Base-by-base conservation (phyloP, 2,113 vertebrate genomes). In the Colaptes auratus region DNA sequence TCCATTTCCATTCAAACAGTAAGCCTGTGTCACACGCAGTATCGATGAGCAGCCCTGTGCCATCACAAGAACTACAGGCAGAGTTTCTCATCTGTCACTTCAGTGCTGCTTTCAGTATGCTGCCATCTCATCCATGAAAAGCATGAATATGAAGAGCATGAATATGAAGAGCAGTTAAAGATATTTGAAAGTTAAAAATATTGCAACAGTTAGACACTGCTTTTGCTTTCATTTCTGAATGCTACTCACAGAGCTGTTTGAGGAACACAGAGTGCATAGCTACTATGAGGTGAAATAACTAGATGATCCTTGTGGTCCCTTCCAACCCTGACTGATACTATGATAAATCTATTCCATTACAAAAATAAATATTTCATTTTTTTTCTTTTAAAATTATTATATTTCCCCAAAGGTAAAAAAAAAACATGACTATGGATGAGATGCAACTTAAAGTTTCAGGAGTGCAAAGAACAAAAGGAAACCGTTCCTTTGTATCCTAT, bases 361-460 rank as follows among this genome's bases (percentile, higher is more conserved):
- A 44, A 16, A 44, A 44, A 39, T 4, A 39, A 44, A 44, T 44
- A 16, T 44, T 44, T 44, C 15, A 44, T 15, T 15, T 15, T 6
- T 44, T 48, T 66, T 59, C 39, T 35, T 50, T 7, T 13, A 13
- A 24, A 52, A n/a, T 39, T 14, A n/a, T 44, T 44, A 16, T 35
- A 52, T 44, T 63, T 73, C 72, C 39, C 27, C 10, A 19, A 50
- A 24, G 30, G 52, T 88, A 82, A 86, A 91, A 82, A n/a, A n/a
- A n/a, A 86, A 91, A 92, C 21, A 90, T n/a, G 50, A 73, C 75
- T 81, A 15, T 27, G 79, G 82, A 35, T 76, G 56, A 84, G 81
- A 92, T 90, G 82, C 52, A 79, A 80, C 50, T 92, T 92, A 48
- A 71, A 90, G 96, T 93, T 97, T 94, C 77, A 88, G 85, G 72